These are phyloP conservation scores for Arvicanthis niloticus DNA, from an alignment of 2,113 vertebrate species.

Conservation along the genomic window DNA sequence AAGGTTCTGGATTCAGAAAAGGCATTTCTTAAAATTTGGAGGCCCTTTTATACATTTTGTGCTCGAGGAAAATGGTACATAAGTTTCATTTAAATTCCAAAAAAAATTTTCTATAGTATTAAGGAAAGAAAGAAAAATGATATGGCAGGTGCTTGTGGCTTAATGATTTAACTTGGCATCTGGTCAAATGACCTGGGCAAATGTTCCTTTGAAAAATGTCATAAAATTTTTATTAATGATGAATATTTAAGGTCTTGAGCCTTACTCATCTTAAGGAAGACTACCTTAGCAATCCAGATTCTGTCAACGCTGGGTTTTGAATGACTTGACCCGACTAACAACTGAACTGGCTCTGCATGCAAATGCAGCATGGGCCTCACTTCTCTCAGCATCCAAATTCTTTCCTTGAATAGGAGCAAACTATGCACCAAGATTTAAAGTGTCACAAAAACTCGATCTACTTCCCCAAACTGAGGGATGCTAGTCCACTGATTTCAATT, in stretches of 20 bases:
- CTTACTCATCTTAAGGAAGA: conserved; percentile 71
- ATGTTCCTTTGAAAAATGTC: conserved; percentile 83
- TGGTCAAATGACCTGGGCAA: conserved; percentile 83
- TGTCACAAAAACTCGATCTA: background rate
- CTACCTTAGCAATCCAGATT: conserved; percentile 67
- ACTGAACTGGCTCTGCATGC: conserved; percentile 71
- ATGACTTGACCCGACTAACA: conserved; percentile 78
- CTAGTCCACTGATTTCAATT: background rate
- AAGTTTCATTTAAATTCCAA: conserved; percentile 64
- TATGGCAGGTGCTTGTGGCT: conserved; percentile 77
- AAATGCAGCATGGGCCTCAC: conserved; percentile 67
- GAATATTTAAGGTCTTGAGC: conserved; percentile 82
- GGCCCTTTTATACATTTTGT: conserved; percentile 10
- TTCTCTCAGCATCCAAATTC: conserved; percentile 54
- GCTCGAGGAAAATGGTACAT: conserved; percentile 34
- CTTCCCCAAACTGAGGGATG: background rate
- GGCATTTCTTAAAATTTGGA: conserved; percentile 1
- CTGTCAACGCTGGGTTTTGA: conserved; percentile 78
- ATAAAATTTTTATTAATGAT: conserved; percentile 82
- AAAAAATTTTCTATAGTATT: conserved; percentile 56
- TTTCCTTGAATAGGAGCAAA: conserved; percentile 48
- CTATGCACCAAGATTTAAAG: background rate
- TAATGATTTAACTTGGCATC: conserved; percentile 84
- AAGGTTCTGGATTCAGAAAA: conserved; percentile 6
- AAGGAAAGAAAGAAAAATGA: conserved; percentile 75